phyloP scores from a whole-genome alignment of 2,113 vertebrate species.

The Leptodactylus fuscus region DNA sequence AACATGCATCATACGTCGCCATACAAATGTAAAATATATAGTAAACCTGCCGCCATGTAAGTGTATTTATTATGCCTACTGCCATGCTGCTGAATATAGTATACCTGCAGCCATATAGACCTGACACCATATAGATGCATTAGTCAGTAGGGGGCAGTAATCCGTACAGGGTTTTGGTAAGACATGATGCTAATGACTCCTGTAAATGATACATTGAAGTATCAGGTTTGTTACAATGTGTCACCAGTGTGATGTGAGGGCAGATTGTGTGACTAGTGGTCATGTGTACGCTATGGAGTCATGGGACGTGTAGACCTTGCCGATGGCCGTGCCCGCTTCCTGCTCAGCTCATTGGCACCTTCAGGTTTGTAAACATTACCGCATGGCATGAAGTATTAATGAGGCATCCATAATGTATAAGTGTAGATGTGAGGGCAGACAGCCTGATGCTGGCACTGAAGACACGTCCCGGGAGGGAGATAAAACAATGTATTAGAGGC shows the following conservation, averaged over 20 bases:
- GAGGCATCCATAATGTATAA: constrained; percentile 50
- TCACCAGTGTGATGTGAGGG: background rate
- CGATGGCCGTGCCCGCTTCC: background rate
- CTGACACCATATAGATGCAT: background rate
- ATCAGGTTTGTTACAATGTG: background rate
- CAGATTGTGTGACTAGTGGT: background rate
- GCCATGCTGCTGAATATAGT: background rate
- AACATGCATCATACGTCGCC: background rate
- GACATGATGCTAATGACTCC: too few relatives aligned
- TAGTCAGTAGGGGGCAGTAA: background rate
- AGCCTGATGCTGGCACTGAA: constrained; percentile 19
- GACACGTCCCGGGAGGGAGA: background rate
- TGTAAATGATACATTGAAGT: background rate
- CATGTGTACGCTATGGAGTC: background rate
- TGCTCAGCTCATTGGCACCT: constrained; percentile 20
- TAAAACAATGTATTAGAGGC: constrained; percentile 41
- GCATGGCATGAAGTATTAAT: constrained; percentile 50
- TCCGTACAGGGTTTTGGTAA: too few relatives aligned
- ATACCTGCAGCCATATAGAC: background rate
- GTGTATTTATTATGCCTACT: background rate
- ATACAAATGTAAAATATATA: background rate
- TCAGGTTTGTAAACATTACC: constrained; percentile 46
- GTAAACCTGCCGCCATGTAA: background rate
- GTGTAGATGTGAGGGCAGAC: constrained; percentile 24
- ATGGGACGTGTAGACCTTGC: background rate